phyloP scores from a whole-genome alignment of 1,140 invertebrate species.

The Rhizoglyphus robini region DNA sequence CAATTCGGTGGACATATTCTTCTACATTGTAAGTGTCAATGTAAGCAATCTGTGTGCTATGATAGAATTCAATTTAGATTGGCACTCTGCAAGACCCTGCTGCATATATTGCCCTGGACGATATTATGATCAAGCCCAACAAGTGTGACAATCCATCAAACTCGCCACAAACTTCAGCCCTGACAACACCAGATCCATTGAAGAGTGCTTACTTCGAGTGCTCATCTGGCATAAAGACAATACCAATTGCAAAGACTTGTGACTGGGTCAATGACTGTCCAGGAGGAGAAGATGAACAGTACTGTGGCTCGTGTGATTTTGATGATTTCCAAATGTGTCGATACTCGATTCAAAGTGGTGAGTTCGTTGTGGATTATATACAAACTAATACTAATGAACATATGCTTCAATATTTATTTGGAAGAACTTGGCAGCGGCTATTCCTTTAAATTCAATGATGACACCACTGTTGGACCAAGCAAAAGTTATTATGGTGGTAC shows the following conservation, averaged over 20 bases:
- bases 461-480: no score
- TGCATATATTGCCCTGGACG: neutral
- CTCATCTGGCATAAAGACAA: neutral
- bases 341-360: neutral
- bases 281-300: neutral
- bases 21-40: slow-evolving; percentile 29
- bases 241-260: neutral
- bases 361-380: neutral
- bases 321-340: neutral
- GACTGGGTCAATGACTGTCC: neutral
- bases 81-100: neutral
- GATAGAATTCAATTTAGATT: neutral
- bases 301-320: neutral
- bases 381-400: neutral
- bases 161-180: neutral
- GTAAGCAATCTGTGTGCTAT: no score
- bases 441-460: neutral
- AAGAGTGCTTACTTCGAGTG: neutral
- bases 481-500: no score
- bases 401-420: neutral
- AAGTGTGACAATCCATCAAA: neutral
- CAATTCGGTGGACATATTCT: slow-evolving; percentile 23
- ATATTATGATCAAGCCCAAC: neutral
- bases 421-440: neutral
- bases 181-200: neutral